Evolutionary conservation across 2,888 invertebrate genomes (phyloP).

Genomic region (Drosophila melanosoma): DNA sequence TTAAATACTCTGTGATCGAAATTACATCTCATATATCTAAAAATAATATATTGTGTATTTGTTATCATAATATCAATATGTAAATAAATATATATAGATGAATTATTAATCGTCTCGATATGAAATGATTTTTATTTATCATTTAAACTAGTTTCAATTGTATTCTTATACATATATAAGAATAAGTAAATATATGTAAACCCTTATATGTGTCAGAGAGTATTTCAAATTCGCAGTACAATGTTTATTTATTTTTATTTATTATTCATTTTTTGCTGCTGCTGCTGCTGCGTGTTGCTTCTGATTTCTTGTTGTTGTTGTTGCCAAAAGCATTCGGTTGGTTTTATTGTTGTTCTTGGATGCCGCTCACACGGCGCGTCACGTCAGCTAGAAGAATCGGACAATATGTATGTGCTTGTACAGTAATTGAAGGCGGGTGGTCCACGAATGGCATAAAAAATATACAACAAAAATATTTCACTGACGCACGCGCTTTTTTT

Average conservation of each 20-base stretch:
- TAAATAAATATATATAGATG: background rate
- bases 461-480: constrained; percentile 53
- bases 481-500: constrained; percentile 70
- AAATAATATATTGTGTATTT: background rate
- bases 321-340: constrained; percentile 59
- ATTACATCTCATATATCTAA: background rate
- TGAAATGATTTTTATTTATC: background rate
- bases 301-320: constrained; percentile 25
- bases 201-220: constrained; percentile 12
- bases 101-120: background rate
- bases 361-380: constrained; percentile 62
- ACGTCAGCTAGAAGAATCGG: constrained; percentile 54
- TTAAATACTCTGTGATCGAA: background rate
- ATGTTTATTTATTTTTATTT: constrained; percentile 11
- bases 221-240: constrained; percentile 33
- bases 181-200: no score
- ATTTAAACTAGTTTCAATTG: background rate
- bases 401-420: constrained; percentile 10
- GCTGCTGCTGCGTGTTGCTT: background rate
- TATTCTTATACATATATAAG: background rate
- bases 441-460: constrained; percentile 25
- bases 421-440: constrained; percentile 60
- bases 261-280: constrained; percentile 30
- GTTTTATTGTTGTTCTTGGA: constrained; percentile 34
- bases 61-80: background rate